Conservation (phyloP, 2,113 vertebrate species). For the Myanophis thanlyinensis region DNA sequence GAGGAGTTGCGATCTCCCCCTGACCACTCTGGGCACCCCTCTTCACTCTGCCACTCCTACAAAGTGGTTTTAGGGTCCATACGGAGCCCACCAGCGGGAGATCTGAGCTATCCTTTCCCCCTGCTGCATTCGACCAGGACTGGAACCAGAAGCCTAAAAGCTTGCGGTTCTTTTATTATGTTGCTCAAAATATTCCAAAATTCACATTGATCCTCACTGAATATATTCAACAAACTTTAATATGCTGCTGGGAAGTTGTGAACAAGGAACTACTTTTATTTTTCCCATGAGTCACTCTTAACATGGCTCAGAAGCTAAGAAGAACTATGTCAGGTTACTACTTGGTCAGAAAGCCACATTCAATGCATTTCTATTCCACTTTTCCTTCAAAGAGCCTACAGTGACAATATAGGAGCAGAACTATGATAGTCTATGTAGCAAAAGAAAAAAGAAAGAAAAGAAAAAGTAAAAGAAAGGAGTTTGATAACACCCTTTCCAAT, state of each 20-base stretch:
- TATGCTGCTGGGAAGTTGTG: background rate
- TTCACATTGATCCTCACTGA: background rate
- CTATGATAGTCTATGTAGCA: background rate
- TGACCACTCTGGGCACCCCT: too few relatives aligned
- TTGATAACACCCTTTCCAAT: background rate
- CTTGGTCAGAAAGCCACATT: background rate
- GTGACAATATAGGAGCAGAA: background rate
- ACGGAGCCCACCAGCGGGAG: too few relatives aligned
- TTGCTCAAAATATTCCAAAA: background rate
- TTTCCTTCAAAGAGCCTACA: background rate
- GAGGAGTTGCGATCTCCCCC: too few relatives aligned
- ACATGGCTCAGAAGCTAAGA: background rate
- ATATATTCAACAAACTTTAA: background rate
- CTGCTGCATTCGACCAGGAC: too few relatives aligned
- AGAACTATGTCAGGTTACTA: background rate
- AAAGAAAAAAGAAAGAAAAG: background rate
- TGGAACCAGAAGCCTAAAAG: too few relatives aligned
- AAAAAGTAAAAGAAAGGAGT: background rate
- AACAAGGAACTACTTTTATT: background rate
- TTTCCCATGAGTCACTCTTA: background rate
- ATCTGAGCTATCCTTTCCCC: too few relatives aligned
- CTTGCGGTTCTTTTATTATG: background rate
- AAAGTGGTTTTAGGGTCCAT: too few relatives aligned
- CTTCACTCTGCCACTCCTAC: too few relatives aligned
- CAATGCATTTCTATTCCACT: background rate